Evolutionary conservation across 2,113 vertebrate genomes (phyloP), one percentile per base, ranked within the genome.

Genomic region (Larimichthys crocea): DNA sequence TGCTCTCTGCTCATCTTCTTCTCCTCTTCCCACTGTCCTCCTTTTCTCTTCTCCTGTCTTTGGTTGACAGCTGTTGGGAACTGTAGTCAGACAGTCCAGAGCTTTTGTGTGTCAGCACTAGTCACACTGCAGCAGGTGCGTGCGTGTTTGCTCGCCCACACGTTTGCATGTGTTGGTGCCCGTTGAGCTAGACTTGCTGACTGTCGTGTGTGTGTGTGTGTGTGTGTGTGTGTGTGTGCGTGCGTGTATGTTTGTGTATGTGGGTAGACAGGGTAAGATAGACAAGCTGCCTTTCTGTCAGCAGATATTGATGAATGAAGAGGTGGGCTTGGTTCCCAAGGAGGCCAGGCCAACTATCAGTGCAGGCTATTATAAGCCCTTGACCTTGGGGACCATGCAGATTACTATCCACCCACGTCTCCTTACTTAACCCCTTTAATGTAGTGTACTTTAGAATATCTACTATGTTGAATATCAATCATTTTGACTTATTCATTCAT

Each of bases 51-150:
- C 57, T 78, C 46, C 9, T 59, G 52, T 66, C 60, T 35, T 55
- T 64, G 35, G 68, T 19, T 86, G 84, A 82, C 91, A 93, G 88
- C 91, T 90, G 89, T 64, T 74, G 57, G 78, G 73, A 77, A 57
- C 78, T 92, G 83, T 69, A 85, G 72, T 89, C 82, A 82, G 81
- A 83, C 88, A 17, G 75, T 82, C 64, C 71, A 20, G 77, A 74
- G 85, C 72, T 80, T 86, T 57, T 86, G 63, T 77, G 85, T 74
- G 89, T 92, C 85, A 83, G 85, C 86, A 75, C 57, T 63, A 68
- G 85, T 86, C 70, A 68, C 80, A 84, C 73, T 75, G 80, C 77
- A 89, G 91, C 90, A 90, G 91, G 88, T 92, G 91, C 46, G 14
- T 85, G 84, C 80, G 77, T 48, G 67, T 89, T 73, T 63, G 80